Evolutionary conservation across 92 coral and sea anemone species (phyloP).

Genomic region (Pocillopora meandrina): DNA sequence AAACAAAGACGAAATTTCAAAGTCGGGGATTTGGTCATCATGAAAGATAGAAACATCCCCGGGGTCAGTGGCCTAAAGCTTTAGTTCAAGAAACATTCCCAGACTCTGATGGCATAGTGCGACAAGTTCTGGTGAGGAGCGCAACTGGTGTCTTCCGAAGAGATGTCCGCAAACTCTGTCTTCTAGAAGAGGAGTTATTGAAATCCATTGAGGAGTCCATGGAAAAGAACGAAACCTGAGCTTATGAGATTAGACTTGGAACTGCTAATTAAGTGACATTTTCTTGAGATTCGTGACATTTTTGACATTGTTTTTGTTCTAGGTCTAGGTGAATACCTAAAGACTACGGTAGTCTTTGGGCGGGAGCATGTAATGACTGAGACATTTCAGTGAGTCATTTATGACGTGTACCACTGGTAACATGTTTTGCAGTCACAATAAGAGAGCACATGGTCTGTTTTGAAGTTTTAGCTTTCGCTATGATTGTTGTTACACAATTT

Average conservation of each 20-base stretch:
- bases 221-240: not conserved
- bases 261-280: too few relatives aligned
- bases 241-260: not conserved
- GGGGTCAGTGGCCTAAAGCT: constrained; percentile 57
- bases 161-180: constrained; percentile 47
- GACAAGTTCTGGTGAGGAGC: not conserved
- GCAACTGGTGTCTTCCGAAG: not conserved
- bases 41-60: constrained; percentile 27
- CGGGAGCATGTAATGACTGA: not conserved
- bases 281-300: too few relatives aligned
- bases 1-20: constrained; percentile 41
- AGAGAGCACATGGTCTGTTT: too few relatives aligned
- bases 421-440: too few relatives aligned
- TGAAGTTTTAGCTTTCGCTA: too few relatives aligned
- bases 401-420: too few relatives aligned
- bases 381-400: too few relatives aligned
- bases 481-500: too few relatives aligned
- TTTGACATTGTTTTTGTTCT: not conserved
- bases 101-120: not conserved
- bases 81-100: constrained; percentile 36
- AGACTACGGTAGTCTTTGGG: constrained; percentile 19
- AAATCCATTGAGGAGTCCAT: constrained; percentile 21
- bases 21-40: constrained; percentile 54
- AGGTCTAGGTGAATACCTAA: not conserved
- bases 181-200: constrained; percentile 48